These are phyloP conservation scores for Sesamia inferens DNA, from an alignment of 2,888 invertebrate species.

Conservation along the genomic window DNA sequence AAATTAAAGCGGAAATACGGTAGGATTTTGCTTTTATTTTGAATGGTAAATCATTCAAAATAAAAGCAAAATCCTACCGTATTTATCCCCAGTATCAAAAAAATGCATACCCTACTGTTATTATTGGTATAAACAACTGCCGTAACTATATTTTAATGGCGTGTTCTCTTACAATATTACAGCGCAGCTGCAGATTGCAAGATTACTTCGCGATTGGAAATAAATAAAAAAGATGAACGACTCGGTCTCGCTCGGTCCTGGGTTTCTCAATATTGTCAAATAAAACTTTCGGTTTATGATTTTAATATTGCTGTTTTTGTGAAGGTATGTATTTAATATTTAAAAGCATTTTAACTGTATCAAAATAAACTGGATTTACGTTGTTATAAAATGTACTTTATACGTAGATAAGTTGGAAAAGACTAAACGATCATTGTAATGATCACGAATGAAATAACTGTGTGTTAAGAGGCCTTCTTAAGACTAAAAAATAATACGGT, in stretches of 20 bases:
- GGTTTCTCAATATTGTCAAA: slow-evolving; percentile 40
- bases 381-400: neutral
- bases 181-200: slow-evolving; percentile 61
- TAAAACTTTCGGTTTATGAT: slow-evolving; percentile 43
- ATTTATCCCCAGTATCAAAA: neutral
- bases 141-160: slow-evolving; percentile 39
- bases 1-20: neutral
- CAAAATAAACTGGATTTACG: too few species aligned
- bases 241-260: slow-evolving; percentile 18
- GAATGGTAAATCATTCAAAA: neutral
- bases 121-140: slow-evolving; percentile 10
- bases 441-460: neutral
- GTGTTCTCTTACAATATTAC: slow-evolving; percentile 39
- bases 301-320: slow-evolving; percentile 39
- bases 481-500: neutral
- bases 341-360: neutral
- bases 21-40: neutral
- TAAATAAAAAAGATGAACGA: slow-evolving; percentile 63
- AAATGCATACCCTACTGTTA: neutral
- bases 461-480: neutral
- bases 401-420: neutral
- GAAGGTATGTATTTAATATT: slow-evolving; percentile 3
- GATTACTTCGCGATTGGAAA: slow-evolving; percentile 69
- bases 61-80: neutral
- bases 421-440: too few species aligned